Conservation (phyloP, 2,888 invertebrate species). For the Chymomyza fuscimana region DNA sequence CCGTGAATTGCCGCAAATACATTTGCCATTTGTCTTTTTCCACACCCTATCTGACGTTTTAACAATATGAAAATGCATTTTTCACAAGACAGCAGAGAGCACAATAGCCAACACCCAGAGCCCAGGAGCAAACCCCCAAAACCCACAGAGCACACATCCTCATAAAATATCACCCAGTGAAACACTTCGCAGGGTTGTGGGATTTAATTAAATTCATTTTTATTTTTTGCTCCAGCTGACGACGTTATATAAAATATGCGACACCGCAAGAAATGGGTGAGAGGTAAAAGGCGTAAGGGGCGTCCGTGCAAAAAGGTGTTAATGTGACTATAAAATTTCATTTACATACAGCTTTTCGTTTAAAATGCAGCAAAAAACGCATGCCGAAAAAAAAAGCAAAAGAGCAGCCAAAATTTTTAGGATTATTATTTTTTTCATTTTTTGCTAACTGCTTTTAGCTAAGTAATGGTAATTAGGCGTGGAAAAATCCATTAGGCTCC, state of each 20-base stretch:
- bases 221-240: slow-evolving; percentile 23
- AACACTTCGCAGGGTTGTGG: slow-evolving; percentile 54
- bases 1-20: neutral
- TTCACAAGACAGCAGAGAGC: slow-evolving; percentile 14
- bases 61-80: slow-evolving; percentile 37
- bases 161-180: slow-evolving; percentile 31
- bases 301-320: slow-evolving; percentile 66
- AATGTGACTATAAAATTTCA: slow-evolving; percentile 74
- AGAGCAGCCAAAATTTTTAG: slow-evolving; percentile 53
- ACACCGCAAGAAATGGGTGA: slow-evolving; percentile 23
- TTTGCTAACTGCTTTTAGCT: slow-evolving; percentile 28
- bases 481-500: slow-evolving; percentile 66
- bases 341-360: slow-evolving; percentile 45
- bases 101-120: neutral
- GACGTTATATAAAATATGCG: slow-evolving; percentile 66
- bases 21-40: neutral
- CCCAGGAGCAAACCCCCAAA: neutral
- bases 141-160: neutral
- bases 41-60: neutral
- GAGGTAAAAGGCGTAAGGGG: slow-evolving; percentile 41
- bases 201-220: slow-evolving; percentile 72
- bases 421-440: slow-evolving; percentile 51
- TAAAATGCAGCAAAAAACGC: slow-evolving; percentile 6
- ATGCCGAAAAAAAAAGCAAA: slow-evolving; percentile 38
- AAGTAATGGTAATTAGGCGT: slow-evolving; percentile 72